Conservation (phyloP, 1,140 invertebrate species). For the Drosophila dunni region DNA sequence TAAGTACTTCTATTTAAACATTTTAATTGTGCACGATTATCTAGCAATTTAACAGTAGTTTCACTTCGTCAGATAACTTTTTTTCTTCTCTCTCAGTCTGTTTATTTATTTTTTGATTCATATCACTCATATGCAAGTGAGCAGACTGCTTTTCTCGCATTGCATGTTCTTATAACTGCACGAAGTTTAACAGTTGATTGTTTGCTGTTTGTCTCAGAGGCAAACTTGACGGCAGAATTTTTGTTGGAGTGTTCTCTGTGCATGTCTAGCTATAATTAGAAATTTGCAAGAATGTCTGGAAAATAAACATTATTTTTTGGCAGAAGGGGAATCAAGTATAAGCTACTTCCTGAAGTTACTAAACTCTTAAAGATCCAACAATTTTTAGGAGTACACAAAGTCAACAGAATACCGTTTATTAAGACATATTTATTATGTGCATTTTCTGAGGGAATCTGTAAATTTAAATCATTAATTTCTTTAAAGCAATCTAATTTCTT, state of each 20-base stretch:
- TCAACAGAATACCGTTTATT: too few species aligned
- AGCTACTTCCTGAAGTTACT: not conserved
- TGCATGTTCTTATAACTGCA: not conserved
- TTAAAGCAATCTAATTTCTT: too few species aligned
- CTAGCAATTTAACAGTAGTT: slow-evolving; percentile 43
- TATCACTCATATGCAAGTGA: not conserved
- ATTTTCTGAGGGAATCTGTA: too few species aligned
- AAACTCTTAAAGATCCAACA: not conserved
- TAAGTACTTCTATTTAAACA: slow-evolving; percentile 35
- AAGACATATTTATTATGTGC: too few species aligned
- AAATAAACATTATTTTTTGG: not conserved
- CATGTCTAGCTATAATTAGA: slow-evolving; percentile 12
- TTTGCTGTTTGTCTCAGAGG: not conserved
- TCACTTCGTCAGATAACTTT: slow-evolving; percentile 1
- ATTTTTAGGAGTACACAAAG: not conserved
- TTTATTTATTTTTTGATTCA: slow-evolving; percentile 3
- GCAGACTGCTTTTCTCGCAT: not conserved
- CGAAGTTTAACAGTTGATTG: not conserved
- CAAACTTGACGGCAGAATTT: not conserved
- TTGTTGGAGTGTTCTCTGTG: not conserved
- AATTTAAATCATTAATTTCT: too few species aligned
- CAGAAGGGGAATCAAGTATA: not conserved
- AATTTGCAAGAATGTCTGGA: not conserved
- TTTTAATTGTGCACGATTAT: slow-evolving; percentile 53
- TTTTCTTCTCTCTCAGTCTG: not conserved